Conservation (phyloP, 2,797 vertebrate species). For the Mus minutoides region DNA sequence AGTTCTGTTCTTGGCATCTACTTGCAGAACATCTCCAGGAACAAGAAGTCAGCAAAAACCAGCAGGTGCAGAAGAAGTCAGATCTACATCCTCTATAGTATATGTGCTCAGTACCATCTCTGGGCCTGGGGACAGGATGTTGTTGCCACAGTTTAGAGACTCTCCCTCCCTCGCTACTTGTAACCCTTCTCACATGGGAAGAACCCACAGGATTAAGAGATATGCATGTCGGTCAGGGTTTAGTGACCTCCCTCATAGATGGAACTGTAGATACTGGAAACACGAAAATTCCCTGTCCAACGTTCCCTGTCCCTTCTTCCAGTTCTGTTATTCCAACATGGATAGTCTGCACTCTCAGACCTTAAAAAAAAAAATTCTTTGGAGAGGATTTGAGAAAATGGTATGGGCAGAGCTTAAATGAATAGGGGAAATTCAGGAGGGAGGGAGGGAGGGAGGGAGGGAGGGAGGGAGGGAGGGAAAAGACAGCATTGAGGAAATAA, state of each 20-base stretch:
- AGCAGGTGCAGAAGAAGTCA: neutral
- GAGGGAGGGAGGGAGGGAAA: neutral
- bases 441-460: neutral
- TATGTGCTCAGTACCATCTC: neutral
- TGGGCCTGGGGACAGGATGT: neutral
- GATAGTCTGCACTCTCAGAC: neutral
- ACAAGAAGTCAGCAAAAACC: conserved; percentile 30
- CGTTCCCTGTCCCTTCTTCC: neutral
- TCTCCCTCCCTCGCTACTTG: neutral
- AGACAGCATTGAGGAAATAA: neutral
- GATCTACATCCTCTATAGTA: too few species aligned
- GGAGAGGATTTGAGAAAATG: neutral
- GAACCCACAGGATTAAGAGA: neutral
- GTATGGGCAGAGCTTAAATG: neutral
- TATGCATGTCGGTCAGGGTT: neutral
- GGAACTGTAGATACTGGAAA: neutral
- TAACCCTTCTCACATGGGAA: neutral
- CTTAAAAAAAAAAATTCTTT: neutral
- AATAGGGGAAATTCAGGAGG: neutral
- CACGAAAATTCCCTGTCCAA: neutral
- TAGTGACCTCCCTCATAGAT: neutral
- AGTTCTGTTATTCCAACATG: neutral
- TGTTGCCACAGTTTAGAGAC: neutral
- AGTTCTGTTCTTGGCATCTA: neutral
- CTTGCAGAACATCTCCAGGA: neutral